phyloP scores from a whole-genome alignment of 2,888 invertebrate species.

The Hydraecia micacea region DNA sequence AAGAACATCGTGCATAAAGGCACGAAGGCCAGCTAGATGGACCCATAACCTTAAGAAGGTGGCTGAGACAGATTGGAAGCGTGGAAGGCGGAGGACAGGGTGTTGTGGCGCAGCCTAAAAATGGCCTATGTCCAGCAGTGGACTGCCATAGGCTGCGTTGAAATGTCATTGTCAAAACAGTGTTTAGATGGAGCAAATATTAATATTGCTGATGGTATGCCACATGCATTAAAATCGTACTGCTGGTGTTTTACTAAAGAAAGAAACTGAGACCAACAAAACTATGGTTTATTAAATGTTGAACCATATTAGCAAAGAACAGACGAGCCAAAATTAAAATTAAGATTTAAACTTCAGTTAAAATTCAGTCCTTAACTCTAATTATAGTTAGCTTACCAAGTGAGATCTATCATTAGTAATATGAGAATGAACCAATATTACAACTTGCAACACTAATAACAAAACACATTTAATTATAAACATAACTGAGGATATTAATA shows the following conservation, averaged over 20 bases:
- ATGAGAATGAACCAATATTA: slow-evolving; percentile 71
- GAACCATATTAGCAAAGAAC: not conserved
- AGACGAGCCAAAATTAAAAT: not conserved
- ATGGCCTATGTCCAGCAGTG: too few relatives aligned
- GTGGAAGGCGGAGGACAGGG: too few relatives aligned
- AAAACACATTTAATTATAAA: slow-evolving; percentile 53
- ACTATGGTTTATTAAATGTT: not conserved
- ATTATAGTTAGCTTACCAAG: slow-evolving; percentile 74
- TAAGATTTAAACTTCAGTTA: not conserved
- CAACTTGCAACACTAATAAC: slow-evolving; percentile 55
- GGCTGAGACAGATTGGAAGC: too few relatives aligned
- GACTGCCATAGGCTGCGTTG: too few relatives aligned
- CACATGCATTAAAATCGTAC: not conserved
- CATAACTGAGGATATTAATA: slow-evolving; percentile 46
- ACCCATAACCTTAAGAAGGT: too few relatives aligned
- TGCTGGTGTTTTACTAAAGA: not conserved
- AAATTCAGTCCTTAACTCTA: not conserved
- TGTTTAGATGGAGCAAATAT: not conserved
- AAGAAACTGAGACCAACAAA: not conserved
- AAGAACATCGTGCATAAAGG: too few relatives aligned
- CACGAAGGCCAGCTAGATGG: too few relatives aligned
- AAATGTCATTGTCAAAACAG: not conserved
- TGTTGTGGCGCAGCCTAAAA: too few relatives aligned
- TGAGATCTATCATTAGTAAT: slow-evolving; percentile 77
- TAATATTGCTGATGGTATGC: not conserved